Base-by-base conservation (phyloP, 2,888 invertebrate species). In the Rhamphomyia laevipes region DNA sequence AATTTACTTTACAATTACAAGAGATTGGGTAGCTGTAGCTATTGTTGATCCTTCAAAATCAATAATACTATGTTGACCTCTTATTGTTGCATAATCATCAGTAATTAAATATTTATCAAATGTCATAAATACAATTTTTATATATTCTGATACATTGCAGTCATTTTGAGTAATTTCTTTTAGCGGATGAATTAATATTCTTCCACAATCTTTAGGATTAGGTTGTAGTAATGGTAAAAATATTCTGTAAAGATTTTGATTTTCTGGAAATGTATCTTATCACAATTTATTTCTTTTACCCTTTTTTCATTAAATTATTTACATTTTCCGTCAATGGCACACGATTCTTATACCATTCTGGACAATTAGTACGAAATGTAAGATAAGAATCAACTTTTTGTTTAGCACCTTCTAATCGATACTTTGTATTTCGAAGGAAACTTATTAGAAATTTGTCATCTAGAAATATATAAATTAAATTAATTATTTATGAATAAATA, bases 401-500 rank as follows among this genome's bases (percentile, higher is more conserved):
- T 57, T 79, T 79, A 2, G 76, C 71, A 38, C 73, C 65, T 59
- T 78, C 77, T 57, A 80, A 63, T 56, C 77, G 78, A 62, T 72
- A 78, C 63, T 80, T 80, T 58, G 76, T 76, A 13, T 78, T 78
- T 15, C 80, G 71, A 12, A 81, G 64, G 61, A 79, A 80, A 1
- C 73, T 63, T 17, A 76, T 54, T 31, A 81, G 59, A 73, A 77
- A 77, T 63, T 78, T 77, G 54, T 79, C 77, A 63, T 42, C 42
- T 42, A 16, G 27, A 27, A 27, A n/a, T n/a, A n/a, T n/a, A n/a
- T n/a, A n/a, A n/a, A n/a, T n/a, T n/a, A n/a, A n/a, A n/a, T n/a
- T n/a, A n/a, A n/a, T n/a, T n/a, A n/a, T n/a, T n/a, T n/a, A n/a
- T n/a, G n/a, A n/a, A n/a, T n/a, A n/a, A n/a, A n/a, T n/a, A n/a